Percentiles rank a stretch among this genome's conserved stretches.
phyloP scores from a whole-genome alignment of 2,888 invertebrate genomes.

The Chloroclysta siterata region DNA sequence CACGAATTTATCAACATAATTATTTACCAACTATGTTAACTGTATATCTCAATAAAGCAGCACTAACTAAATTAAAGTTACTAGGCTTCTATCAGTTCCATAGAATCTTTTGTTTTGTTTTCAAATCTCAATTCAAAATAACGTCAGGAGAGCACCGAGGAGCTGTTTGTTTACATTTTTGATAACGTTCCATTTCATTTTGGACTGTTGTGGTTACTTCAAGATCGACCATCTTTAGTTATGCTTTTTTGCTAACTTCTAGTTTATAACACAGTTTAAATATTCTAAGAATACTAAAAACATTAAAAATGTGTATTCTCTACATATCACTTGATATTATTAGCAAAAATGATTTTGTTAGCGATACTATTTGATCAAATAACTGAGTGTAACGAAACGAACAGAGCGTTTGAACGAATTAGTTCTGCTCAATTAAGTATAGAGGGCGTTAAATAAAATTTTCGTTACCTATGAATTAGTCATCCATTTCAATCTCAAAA shows the following conservation, averaged over 20 bases:
- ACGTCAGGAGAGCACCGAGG: slow-evolving; percentile 55
- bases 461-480: slow-evolving; percentile 1
- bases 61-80: slow-evolving; percentile 2
- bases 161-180: slow-evolving; percentile 44
- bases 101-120: slow-evolving; percentile 56
- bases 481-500: not conserved
- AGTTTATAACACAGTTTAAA: too few relatives aligned
- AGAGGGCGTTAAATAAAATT: slow-evolving; percentile 15
- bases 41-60: not conserved
- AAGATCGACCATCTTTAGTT: not conserved
- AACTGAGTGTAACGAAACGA: slow-evolving; percentile 13
- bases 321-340: not conserved
- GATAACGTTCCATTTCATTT: slow-evolving; percentile 36
- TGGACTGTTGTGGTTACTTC: not conserved
- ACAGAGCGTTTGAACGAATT: not conserved
- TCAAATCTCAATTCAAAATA: slow-evolving; percentile 60
- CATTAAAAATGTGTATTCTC: too few relatives aligned
- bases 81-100: slow-evolving; percentile 23
- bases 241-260: too few relatives aligned
- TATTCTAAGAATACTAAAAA: too few relatives aligned
- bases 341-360: not conserved
- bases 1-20: slow-evolving; percentile 1
- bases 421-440: not conserved
- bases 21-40: slow-evolving; percentile 28
- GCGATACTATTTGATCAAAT: not conserved